Conservation (phyloP, 1,140 invertebrate genomes). For the Zaprionus tsacasi region DNA sequence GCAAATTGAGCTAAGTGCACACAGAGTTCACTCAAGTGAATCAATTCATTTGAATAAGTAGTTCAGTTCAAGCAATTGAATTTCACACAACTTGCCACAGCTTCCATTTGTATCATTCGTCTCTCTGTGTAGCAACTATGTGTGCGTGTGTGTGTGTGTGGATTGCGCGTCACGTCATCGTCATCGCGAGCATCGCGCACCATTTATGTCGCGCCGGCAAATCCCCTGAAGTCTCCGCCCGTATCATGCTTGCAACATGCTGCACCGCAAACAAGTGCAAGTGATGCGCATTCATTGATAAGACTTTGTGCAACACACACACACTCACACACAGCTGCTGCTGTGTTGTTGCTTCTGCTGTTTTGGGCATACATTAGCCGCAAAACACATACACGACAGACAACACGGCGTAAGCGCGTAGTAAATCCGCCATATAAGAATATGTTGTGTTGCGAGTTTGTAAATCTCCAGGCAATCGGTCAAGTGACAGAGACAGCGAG, state of each 20-base stretch:
- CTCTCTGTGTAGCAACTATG: slow-evolving; percentile 28
- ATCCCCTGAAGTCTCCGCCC: slow-evolving; percentile 11
- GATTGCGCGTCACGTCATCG: slow-evolving; percentile 70
- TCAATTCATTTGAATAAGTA: slow-evolving; percentile 3
- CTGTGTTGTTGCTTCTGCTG: slow-evolving; percentile 37
- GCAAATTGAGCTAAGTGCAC: background rate
- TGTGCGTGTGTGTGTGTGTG: slow-evolving; percentile 21
- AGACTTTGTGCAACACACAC: slow-evolving; percentile 68
- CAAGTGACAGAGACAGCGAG: slow-evolving; percentile 32
- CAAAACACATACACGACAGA: slow-evolving; percentile 45
- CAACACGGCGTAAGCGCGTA: slow-evolving; percentile 17
- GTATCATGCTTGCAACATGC: slow-evolving; percentile 20
- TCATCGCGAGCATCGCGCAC: slow-evolving; percentile 48
- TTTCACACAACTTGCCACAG: background rate
- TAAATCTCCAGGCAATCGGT: slow-evolving; percentile 76
- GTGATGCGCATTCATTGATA: slow-evolving; percentile 82
- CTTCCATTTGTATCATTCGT: background rate
- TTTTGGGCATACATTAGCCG: slow-evolving; percentile 75
- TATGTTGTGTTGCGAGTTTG: slow-evolving; percentile 59
- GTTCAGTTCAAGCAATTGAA: background rate
- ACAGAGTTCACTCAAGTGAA: background rate
- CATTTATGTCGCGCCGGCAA: slow-evolving; percentile 66
- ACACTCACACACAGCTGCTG: slow-evolving; percentile 5
- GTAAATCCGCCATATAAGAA: slow-evolving; percentile 69
- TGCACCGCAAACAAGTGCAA: slow-evolving; percentile 77